A percentile compares a stretch with the other conserved stretches of the same genome.
phyloP scores from a whole-genome alignment of 2,888 invertebrate species.

The Crocallis elinguaria region DNA sequence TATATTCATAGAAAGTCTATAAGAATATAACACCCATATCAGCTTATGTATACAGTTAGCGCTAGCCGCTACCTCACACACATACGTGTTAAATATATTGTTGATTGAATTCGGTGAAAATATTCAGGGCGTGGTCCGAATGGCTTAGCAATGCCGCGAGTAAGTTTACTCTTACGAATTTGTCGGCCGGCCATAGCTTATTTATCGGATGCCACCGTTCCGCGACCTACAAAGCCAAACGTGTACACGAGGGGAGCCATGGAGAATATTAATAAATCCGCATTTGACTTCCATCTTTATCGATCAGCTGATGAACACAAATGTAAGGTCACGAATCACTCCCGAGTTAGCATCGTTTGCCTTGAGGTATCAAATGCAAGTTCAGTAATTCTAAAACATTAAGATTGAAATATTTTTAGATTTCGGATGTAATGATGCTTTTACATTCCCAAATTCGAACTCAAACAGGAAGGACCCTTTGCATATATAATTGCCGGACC shows the following conservation, averaged over 20 bases:
- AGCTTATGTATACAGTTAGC: constrained; percentile 13
- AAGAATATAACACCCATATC: background rate
- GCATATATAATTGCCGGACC: too few relatives aligned
- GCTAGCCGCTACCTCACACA: constrained; percentile 4
- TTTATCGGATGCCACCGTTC: constrained; percentile 66
- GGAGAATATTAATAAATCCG: constrained; percentile 62
- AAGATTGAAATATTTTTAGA: too few relatives aligned
- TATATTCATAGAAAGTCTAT: background rate
- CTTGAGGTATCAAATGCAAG: background rate
- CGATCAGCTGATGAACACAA: constrained; percentile 37
- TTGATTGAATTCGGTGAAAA: constrained; percentile 42
- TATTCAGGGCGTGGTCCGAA: constrained; percentile 54
- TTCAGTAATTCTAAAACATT: background rate
- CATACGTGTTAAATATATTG: constrained; percentile 27
- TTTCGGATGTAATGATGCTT: too few relatives aligned
- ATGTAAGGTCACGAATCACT: constrained; percentile 6
- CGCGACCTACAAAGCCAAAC: constrained; percentile 71
- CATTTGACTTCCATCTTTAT: constrained; percentile 37
- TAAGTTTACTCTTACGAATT: constrained; percentile 60
- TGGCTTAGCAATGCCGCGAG: constrained; percentile 42
- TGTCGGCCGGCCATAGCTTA: constrained; percentile 57
- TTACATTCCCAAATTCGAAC: too few relatives aligned
- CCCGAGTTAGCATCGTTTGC: background rate
- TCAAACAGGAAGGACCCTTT: too few relatives aligned
- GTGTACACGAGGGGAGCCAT: constrained; percentile 55